Evolutionary conservation across 1,140 invertebrate species (phyloP).

Genomic region (Drosophila chauvacae): DNA sequence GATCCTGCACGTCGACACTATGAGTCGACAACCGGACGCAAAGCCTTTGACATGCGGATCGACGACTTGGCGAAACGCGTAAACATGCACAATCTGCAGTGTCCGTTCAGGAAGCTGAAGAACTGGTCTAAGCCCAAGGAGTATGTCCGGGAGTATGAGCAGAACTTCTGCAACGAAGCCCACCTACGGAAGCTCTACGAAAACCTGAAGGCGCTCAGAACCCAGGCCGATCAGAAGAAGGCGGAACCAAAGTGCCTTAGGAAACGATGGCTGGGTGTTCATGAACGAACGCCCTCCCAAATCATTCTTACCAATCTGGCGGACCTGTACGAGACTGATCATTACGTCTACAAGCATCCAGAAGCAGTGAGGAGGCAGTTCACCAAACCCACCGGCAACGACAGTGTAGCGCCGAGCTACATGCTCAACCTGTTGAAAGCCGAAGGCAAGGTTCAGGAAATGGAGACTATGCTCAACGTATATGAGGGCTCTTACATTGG

Average conservation of each 20-base stretch:
- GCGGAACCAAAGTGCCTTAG: slow-evolving; percentile 56
- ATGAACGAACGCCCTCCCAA: not conserved
- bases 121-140: slow-evolving; percentile 77
- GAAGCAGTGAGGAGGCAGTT: not conserved
- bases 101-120: slow-evolving; percentile 73
- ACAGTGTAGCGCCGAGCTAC: not conserved
- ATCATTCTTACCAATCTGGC: not conserved
- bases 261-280: not conserved
- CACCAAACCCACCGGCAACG: not conserved
- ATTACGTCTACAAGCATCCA: not conserved
- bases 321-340: not conserved
- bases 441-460: slow-evolving; percentile 50
- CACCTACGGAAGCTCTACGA: slow-evolving; percentile 76
- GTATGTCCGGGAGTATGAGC: slow-evolving; percentile 65
- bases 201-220: slow-evolving; percentile 40
- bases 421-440: not conserved
- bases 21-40: slow-evolving; percentile 41
- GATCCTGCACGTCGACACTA: slow-evolving; percentile 85
- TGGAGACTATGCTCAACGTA: slow-evolving; percentile 62
- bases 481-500: slow-evolving; percentile 75
- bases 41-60: slow-evolving; percentile 74
- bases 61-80: slow-evolving; percentile 73
- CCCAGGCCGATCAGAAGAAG: slow-evolving; percentile 37
- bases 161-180: slow-evolving; percentile 75
- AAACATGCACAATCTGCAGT: slow-evolving; percentile 48